Evolutionary conservation across 1,140 invertebrate species (phyloP).

Genomic region (Cepaea nemoralis): DNA sequence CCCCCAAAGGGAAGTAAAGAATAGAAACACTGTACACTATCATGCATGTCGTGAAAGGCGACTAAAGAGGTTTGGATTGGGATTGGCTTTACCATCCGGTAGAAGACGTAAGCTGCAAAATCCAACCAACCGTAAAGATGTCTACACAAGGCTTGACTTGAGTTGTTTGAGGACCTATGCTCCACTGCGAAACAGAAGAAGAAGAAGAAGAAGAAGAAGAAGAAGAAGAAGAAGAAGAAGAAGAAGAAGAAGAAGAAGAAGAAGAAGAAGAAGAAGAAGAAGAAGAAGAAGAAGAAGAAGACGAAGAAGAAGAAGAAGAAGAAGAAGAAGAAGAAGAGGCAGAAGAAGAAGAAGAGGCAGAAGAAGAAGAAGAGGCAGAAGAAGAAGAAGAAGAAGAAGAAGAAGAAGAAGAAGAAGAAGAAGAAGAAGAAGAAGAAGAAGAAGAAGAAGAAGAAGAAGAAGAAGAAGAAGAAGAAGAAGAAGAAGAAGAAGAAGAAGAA

Average conservation of each 20-base stretch:
- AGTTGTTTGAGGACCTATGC: too few species aligned
- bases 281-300: not conserved
- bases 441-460: not conserved
- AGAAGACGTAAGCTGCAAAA: too few species aligned
- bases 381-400: not conserved
- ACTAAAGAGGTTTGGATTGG: too few species aligned
- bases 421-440: not conserved
- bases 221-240: slow-evolving; percentile 16
- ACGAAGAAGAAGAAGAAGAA: too few species aligned
- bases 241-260: not conserved
- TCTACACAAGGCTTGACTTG: not conserved
- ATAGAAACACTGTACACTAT: too few species aligned
- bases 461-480: not conserved
- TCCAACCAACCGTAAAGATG: too few species aligned
- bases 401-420: not conserved
- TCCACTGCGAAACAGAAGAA: too few species aligned
- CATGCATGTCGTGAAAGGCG: too few species aligned
- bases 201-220: not conserved
- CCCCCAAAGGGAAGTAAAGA: too few species aligned
- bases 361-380: too few species aligned
- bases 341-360: too few species aligned
- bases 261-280: not conserved
- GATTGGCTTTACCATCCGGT: not conserved
- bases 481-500: not conserved
- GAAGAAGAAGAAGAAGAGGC: too few species aligned